A percentile compares a stretch with the other conserved stretches of the same genome.
phyloP scores from a whole-genome alignment of 2,888 invertebrate species.

The Nemotelus pantherinus region DNA sequence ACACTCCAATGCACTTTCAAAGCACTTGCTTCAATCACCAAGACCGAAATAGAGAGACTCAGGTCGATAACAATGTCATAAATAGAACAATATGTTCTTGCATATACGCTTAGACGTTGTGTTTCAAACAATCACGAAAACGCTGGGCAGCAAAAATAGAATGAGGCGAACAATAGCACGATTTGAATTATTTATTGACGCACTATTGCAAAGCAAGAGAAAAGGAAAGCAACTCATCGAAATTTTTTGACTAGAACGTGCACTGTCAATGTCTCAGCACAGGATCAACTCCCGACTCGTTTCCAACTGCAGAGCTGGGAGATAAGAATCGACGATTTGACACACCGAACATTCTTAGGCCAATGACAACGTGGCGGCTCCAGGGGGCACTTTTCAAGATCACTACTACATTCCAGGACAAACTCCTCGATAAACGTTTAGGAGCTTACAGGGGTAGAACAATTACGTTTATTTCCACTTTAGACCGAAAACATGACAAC shows the following conservation, averaged over 20 bases:
- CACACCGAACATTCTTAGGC: conserved; percentile 44
- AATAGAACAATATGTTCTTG: conserved; percentile 12
- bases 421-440: no score
- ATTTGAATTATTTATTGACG: conserved; percentile 20
- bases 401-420: conserved; percentile 3
- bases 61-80: conserved; percentile 33
- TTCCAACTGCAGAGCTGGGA: no score
- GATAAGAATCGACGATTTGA: no score
- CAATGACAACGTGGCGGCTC: neutral
- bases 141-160: neutral
- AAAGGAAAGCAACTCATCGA: no score
- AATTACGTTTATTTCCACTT: no score
- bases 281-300: conserved; percentile 49
- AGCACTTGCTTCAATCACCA: conserved; percentile 19
- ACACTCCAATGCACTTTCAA: conserved; percentile 36
- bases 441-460: no score
- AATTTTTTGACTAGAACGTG: conserved; percentile 44
- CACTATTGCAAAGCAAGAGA: no score
- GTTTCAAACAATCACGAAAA: neutral
- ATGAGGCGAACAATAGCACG: neutral
- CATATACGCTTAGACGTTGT: neutral
- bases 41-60: conserved; percentile 16
- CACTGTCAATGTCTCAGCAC: conserved; percentile 50
- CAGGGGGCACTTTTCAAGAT: conserved; percentile 21
- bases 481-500: no score